Conservation (phyloP, 2,113 vertebrate genomes). For the Chamaea fasciata region DNA sequence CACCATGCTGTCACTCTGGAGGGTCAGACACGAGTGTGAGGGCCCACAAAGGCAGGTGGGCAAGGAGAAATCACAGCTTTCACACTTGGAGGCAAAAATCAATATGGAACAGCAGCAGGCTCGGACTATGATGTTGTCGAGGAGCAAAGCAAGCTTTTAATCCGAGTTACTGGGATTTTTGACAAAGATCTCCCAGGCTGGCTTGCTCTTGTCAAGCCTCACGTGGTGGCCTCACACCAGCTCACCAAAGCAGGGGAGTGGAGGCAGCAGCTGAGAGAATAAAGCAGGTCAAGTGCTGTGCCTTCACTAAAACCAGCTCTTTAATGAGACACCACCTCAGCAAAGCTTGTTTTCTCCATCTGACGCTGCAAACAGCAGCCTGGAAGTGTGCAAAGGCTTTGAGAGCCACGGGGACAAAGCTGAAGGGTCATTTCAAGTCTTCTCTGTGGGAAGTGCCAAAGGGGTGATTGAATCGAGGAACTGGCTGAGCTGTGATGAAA, state of each 20-base stretch:
- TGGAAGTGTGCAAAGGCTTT: not conserved
- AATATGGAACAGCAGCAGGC: not conserved
- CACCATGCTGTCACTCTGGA: not conserved
- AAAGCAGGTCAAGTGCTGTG: not conserved
- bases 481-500: not conserved
- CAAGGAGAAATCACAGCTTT: not conserved
- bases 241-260: not conserved
- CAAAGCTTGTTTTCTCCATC: not conserved
- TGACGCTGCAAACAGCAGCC: not conserved
- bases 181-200: not conserved
- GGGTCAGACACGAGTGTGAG: not conserved
- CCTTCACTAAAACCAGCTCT: not conserved
- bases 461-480: not conserved
- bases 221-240: not conserved
- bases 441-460: not conserved
- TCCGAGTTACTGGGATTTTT: not conserved
- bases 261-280: not conserved
- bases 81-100: not conserved
- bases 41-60: not conserved
- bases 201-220: not conserved
- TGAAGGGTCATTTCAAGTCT: not conserved
- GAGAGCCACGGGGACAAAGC: not conserved
- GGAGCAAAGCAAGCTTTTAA: not conserved
- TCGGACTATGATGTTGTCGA: not conserved
- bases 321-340: not conserved